Percentiles rank a stretch among this genome's conserved stretches.
Conservation (phyloP, 2,797 vertebrate genomes). For the Halcyon badia region DNA sequence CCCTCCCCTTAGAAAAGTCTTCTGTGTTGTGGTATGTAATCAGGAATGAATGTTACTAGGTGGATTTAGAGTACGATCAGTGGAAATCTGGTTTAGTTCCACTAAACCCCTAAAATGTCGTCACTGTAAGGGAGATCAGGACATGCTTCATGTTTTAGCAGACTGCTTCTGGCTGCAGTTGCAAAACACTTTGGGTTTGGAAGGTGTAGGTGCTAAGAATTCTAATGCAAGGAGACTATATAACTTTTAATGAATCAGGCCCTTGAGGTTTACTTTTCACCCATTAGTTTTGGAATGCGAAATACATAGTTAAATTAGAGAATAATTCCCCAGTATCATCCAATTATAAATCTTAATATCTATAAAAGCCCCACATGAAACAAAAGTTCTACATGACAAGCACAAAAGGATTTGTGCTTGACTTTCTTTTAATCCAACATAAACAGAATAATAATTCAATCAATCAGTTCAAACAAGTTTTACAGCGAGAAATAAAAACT, state of each 20-base stretch:
- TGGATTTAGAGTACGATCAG: background rate
- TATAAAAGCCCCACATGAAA: conserved; percentile 44
- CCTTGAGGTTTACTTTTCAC: conserved; percentile 17
- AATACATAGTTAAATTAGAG: conserved; percentile 39
- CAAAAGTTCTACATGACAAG: conserved; percentile 30
- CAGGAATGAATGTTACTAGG: background rate
- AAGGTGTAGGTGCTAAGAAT: background rate
- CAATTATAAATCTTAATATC: conserved; percentile 55
- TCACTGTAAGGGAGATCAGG: background rate
- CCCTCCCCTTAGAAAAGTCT: background rate
- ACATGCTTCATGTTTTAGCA: background rate
- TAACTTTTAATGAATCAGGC: conserved; percentile 60
- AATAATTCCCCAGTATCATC: conserved; percentile 8
- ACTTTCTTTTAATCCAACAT: conserved; percentile 53
- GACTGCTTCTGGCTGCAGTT: background rate
- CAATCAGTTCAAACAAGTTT: conserved; percentile 44
- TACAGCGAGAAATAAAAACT: conserved; percentile 52
- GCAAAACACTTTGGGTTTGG: background rate
- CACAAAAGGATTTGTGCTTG: conserved; percentile 37
- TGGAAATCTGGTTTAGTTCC: background rate
- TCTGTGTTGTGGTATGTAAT: background rate
- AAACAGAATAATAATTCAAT: conserved; percentile 61
- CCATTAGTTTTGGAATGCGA: conserved; percentile 46
- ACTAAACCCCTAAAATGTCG: background rate
- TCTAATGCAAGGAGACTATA: background rate